Base-by-base conservation (phyloP, 1,140 invertebrate genomes). In the Acromyrmex charruanus region DNA sequence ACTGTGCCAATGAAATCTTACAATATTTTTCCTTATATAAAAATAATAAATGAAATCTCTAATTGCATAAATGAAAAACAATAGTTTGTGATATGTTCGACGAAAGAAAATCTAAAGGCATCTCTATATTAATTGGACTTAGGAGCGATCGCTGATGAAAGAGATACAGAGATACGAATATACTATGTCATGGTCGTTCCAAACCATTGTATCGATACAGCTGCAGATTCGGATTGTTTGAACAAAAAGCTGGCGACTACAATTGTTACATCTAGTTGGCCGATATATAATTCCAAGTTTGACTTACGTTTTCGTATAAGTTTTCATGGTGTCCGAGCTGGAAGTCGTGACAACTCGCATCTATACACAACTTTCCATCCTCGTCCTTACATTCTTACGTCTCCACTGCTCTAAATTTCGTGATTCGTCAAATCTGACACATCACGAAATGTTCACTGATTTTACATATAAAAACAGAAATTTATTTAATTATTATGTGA, bases 261-360 rank as follows among this genome's bases (percentile, higher is more conserved):
- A 39, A n/a, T 77, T 7, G 69, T 74, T 39, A 25, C 21, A 71
- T 14, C 16, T 81, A 53, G 53, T 39, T 80, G 53, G 77, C 7
- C 2, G 31, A 69, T 35, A 31, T 53, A 21, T n/a, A 12, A 31
- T 53, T 35, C 25, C 1, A 77, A 44, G 14, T 68, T 55, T 18
- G 7, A 35, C 21, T 51, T 51, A 16, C 18, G n/a, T 66, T 74
- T 71, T 14, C 44, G 21, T 35, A 44, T 44, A 12, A 51, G 6
- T 75, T n/a, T 84, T 53, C 49, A 77, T 88, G 74, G 44, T 71
- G 51, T 39, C 63, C 28, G 28, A 88, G 55, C 55, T 85, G 79
- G 82, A 51, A 85, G 65, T 88, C 51, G 21, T 51, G 14, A 51
- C 69, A 53, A 84, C 49, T 68, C 21, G 44, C 25, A 86, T 44